Evolutionary conservation across 1,140 invertebrate species (phyloP).

Genomic region (Brachionus asplanchnoidis): DNA sequence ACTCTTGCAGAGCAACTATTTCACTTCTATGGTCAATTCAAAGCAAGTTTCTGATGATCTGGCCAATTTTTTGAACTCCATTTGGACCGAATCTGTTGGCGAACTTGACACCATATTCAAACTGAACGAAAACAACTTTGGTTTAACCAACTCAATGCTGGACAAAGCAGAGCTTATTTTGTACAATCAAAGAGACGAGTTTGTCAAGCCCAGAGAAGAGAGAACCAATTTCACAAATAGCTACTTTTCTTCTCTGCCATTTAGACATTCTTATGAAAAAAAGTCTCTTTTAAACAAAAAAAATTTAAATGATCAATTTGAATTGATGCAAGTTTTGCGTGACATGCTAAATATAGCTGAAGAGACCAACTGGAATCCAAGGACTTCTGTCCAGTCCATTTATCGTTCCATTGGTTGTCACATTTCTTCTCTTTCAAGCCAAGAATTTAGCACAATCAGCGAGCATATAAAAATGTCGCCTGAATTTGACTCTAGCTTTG

Average conservation of each 20-base stretch:
- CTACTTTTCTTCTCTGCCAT: background rate
- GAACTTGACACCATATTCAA: slow-evolving; percentile 48
- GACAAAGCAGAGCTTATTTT: slow-evolving; percentile 54
- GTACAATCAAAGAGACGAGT: slow-evolving; percentile 47
- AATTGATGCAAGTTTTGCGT: slow-evolving; percentile 48
- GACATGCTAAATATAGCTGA: slow-evolving; percentile 53
- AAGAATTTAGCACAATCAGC: slow-evolving; percentile 45
- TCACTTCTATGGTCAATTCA: background rate
- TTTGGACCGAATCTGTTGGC: slow-evolving; percentile 52
- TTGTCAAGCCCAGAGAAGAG: slow-evolving; percentile 33
- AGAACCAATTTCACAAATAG: slow-evolving; percentile 38
- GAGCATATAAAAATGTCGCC: slow-evolving; percentile 40
- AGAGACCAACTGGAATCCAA: slow-evolving; percentile 48
- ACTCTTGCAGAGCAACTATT: background rate
- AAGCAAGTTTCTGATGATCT: background rate
- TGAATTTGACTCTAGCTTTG: slow-evolving; percentile 44
- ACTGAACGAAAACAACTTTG: background rate
- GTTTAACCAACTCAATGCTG: slow-evolving; percentile 45
- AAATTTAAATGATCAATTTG: slow-evolving; percentile 30
- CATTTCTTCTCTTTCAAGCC: slow-evolving; percentile 44
- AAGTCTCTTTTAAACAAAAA: background rate
- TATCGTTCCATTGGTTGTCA: slow-evolving; percentile 50
- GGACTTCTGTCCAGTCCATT: slow-evolving; percentile 46
- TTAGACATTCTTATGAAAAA: background rate
- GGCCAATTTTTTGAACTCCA: slow-evolving; percentile 47